Percentiles rank a stretch among this genome's conserved stretches.
Evolutionary conservation across 2,113 vertebrate species (phyloP).

Genomic region (Phyllostomus hastatus): DNA sequence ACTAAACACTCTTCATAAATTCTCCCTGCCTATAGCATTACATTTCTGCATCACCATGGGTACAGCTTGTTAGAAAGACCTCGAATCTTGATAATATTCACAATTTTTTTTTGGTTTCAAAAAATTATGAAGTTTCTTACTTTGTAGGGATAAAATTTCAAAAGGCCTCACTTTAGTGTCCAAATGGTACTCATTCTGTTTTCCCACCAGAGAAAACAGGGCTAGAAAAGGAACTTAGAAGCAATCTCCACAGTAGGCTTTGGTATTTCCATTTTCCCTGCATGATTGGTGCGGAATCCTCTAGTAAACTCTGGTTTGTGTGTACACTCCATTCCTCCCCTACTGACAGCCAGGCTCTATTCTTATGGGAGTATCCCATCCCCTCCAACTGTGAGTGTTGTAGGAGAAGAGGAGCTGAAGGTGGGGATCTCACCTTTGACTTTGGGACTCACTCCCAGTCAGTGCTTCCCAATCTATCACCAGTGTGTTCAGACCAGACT

Average conservation of each 20-base stretch:
- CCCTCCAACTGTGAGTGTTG: not conserved
- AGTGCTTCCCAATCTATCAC: too few relatives aligned
- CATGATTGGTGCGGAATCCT: fast-evolving
- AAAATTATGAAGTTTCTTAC: not conserved
- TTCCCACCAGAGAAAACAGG: not conserved
- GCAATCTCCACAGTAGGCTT: fast-evolving
- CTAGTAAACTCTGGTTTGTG: too few relatives aligned
- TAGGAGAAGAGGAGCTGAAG: fast-evolving
- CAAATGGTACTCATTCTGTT: not conserved
- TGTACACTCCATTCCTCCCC: fast-evolving
- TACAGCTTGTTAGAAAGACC: not conserved
- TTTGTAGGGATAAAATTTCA: fast-evolving
- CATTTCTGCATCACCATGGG: not conserved
- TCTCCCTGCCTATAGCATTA: not conserved
- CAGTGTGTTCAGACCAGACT: not conserved
- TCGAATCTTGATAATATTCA: not conserved
- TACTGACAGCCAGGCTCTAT: fast-evolving
- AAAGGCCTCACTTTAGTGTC: not conserved
- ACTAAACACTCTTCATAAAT: not conserved
- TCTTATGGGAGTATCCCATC: fast-evolving
- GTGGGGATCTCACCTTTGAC: too few relatives aligned
- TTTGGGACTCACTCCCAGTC: not conserved
- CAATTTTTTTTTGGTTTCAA: not conserved
- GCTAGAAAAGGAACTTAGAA: too few relatives aligned
- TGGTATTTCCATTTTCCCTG: fast-evolving